phyloP scores from a whole-genome alignment of 2,797 vertebrate species.

The Salarias fasciatus region DNA sequence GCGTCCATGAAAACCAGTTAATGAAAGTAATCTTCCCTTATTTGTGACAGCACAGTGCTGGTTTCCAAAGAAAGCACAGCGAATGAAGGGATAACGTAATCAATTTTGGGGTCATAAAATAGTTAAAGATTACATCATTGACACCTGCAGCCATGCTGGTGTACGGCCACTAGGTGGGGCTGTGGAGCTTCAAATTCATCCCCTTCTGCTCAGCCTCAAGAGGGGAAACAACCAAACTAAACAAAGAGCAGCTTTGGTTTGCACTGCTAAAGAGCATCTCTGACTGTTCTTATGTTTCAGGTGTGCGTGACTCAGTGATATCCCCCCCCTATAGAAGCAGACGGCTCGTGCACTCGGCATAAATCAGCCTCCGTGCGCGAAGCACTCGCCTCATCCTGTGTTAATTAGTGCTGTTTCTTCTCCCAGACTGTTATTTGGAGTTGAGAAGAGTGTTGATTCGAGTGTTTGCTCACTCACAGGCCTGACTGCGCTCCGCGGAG shows the following conservation, averaged over 20 bases:
- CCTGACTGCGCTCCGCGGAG: slow-evolving; percentile 10
- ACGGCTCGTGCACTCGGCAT: not conserved
- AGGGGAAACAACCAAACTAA: slow-evolving; percentile 47
- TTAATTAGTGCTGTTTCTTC: slow-evolving; percentile 9
- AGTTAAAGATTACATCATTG: slow-evolving; percentile 74
- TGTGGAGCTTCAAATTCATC: slow-evolving; percentile 41
- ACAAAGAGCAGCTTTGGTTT: slow-evolving; percentile 53
- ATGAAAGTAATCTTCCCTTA: not conserved
- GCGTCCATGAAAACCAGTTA: not conserved
- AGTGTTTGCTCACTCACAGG: slow-evolving; percentile 8
- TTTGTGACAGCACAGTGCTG: not conserved
- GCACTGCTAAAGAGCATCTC: not conserved
- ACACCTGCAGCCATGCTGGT: slow-evolving; percentile 15
- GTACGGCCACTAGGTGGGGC: slow-evolving; percentile 72
- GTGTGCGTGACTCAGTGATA: not conserved
- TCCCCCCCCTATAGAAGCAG: not conserved
- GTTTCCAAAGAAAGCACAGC: not conserved
- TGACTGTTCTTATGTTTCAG: slow-evolving; percentile 11
- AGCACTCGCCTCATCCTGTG: not conserved
- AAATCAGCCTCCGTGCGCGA: slow-evolving; percentile 6
- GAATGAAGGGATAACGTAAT: not conserved
- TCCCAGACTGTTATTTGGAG: slow-evolving; percentile 6
- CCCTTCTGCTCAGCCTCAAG: slow-evolving; percentile 1
- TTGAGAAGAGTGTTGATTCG: slow-evolving; percentile 12
- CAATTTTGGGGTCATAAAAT: slow-evolving; percentile 47